These are phyloP conservation scores for Tragelaphus scriptus DNA, from an alignment of 2,113 vertebrate species.

Conservation along the genomic window DNA sequence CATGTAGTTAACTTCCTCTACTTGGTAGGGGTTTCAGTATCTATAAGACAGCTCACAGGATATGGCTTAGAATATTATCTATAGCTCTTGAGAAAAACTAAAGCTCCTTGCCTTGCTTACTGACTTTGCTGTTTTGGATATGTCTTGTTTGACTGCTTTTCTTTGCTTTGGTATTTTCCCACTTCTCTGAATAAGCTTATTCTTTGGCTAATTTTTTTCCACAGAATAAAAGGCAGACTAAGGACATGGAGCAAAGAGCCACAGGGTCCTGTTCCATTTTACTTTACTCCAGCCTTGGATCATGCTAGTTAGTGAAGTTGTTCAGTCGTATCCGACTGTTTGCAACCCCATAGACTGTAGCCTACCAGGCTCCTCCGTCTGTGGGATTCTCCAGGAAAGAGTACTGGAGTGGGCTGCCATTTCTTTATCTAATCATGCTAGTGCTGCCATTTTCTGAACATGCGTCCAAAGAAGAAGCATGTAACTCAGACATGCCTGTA, in stretches of 20 bases:
- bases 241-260: neutral
- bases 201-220: neutral
- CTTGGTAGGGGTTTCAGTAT: neutral
- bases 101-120: neutral
- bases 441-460: neutral
- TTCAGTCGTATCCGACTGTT: accelerated
- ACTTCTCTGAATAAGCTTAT: neutral
- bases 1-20: neutral
- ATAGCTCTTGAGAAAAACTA: neutral
- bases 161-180: neutral
- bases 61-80: neutral
- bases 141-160: neutral
- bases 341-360: too few species aligned
- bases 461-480: neutral
- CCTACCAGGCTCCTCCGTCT: too few species aligned
- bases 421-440: too few species aligned
- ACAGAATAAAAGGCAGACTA: neutral
- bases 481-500: neutral
- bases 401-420: too few species aligned
- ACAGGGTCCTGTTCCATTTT: neutral
- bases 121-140: neutral
- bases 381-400: too few species aligned
- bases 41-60: neutral
- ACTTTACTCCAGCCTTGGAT: neutral
- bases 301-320: too few species aligned